These are phyloP conservation scores for Plebejus melissa DNA, from an alignment of 2,888 invertebrate genomes.

Conservation along the genomic window DNA sequence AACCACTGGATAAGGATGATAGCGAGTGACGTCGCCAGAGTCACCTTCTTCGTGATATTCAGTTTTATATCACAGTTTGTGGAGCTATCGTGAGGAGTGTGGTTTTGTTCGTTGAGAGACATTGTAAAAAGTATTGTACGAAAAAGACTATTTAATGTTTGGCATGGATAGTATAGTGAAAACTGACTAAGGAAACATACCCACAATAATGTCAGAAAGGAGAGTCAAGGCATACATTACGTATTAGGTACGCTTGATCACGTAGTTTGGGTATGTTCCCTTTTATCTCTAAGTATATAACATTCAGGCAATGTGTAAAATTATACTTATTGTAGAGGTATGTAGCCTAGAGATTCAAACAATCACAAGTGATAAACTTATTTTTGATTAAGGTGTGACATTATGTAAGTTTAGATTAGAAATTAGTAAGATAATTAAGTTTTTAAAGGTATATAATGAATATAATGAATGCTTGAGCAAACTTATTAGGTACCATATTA, in stretches of 20 bases:
- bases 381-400: background rate
- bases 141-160: background rate
- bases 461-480: too few relatives aligned
- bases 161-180: too few relatives aligned
- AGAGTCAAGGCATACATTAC: too few relatives aligned
- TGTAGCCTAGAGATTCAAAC: background rate
- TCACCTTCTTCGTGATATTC: conserved; percentile 11
- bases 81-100: conserved; percentile 3
- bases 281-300: background rate
- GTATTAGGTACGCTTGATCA: too few relatives aligned
- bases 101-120: conserved; percentile 31
- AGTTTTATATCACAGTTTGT: conserved; percentile 22
- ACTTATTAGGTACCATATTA: too few relatives aligned
- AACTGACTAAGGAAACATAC: too few relatives aligned
- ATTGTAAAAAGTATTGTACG: conserved; percentile 26
- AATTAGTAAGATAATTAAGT: background rate
- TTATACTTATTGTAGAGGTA: background rate
- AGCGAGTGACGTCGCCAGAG: conserved; percentile 41
- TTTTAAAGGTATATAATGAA: too few relatives aligned
- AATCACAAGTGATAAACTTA: conserved; percentile 2
- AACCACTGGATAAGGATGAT: conserved; percentile 47
- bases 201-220: too few relatives aligned
- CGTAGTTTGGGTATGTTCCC: too few relatives aligned
- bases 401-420: background rate
- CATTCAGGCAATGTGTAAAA: background rate